Percentiles rank a stretch among this genome's conserved stretches.
Evolutionary conservation across 2,888 invertebrate species (phyloP).

Genomic region (Julus scanicus): DNA sequence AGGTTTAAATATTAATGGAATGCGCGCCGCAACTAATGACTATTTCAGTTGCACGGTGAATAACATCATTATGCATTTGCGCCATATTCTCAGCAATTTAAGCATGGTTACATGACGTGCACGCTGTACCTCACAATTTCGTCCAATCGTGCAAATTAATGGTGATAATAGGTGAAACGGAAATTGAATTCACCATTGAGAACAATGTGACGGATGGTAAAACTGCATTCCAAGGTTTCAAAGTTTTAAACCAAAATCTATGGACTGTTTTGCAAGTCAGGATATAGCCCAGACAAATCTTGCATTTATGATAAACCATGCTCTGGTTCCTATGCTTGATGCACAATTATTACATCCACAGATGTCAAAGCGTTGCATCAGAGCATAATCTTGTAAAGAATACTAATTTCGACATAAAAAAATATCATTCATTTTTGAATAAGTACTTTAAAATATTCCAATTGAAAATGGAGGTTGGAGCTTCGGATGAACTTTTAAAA

Average conservation of each 20-base stretch:
- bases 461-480: not conserved
- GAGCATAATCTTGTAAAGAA: not conserved
- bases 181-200: not conserved
- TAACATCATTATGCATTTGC: conserved; percentile 36
- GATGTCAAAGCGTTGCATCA: not conserved
- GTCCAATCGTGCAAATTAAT: not conserved
- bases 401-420: not conserved
- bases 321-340: not conserved
- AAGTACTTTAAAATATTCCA: not conserved
- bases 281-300: not conserved
- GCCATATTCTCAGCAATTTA: not conserved
- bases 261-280: not conserved
- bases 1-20: conserved; percentile 41
- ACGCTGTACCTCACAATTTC: conserved; percentile 12
- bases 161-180: not conserved
- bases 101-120: not conserved
- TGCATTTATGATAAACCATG: not conserved
- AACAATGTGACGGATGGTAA: conserved; percentile 13
- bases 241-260: not conserved
- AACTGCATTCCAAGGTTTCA: not conserved
- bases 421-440: not conserved
- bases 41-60: conserved; percentile 15
- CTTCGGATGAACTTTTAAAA: not conserved
- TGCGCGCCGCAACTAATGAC: conserved; percentile 21
- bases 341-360: not conserved